Evolutionary conservation across 2,113 vertebrate species (phyloP).

Genomic region (Myiopsitta monachus): DNA sequence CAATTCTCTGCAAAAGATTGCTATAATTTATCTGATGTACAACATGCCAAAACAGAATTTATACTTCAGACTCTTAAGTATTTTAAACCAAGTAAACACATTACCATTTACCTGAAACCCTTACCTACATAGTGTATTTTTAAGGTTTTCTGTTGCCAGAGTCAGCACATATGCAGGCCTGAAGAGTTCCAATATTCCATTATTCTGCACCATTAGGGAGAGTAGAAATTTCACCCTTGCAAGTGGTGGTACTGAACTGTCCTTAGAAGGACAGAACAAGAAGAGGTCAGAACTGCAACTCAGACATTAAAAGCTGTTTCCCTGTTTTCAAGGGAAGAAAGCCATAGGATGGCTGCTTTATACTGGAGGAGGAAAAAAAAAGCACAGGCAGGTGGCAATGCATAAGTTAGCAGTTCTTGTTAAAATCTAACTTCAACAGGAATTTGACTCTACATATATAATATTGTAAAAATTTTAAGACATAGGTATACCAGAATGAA

Average conservation of each 20-base stretch:
- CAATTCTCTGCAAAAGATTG: neutral
- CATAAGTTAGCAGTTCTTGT: neutral
- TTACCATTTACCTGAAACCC: neutral
- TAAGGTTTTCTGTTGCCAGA: neutral
- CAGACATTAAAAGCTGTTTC: neutral
- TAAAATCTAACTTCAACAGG: neutral
- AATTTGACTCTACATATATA: neutral
- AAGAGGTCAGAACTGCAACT: neutral
- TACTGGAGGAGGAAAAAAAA: neutral
- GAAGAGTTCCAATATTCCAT: neutral
- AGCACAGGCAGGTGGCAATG: neutral
- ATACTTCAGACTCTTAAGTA: neutral
- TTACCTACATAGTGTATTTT: neutral
- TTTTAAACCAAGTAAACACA: neutral
- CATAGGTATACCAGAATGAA: neutral
- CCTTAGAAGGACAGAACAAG: neutral
- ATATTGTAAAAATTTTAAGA: neutral
- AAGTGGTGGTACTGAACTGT: neutral
- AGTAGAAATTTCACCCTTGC: neutral
- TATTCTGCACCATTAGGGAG: neutral
- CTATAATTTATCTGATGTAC: neutral
- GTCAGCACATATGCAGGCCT: neutral
- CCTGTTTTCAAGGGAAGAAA: neutral
- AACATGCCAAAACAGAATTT: neutral
- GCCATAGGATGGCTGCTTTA: neutral